phyloP scores from a whole-genome alignment of 2,113 vertebrate species.

The Suricata suricatta region DNA sequence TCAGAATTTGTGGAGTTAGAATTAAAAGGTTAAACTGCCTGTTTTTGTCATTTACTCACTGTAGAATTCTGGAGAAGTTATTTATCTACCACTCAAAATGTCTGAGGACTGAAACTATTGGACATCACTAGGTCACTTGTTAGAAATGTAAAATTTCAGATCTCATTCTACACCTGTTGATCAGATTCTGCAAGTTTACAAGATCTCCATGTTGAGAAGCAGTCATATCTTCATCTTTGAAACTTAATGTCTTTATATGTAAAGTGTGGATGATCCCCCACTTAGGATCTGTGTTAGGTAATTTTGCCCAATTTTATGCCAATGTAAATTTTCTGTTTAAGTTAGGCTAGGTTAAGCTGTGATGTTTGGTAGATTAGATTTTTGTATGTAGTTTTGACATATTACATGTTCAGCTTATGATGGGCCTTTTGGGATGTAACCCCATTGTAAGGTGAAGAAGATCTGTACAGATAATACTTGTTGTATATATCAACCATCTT shows the following conservation, averaged over 20 bases:
- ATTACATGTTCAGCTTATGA: background rate
- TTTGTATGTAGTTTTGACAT: background rate
- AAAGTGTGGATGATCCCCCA: background rate
- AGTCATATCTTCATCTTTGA: background rate
- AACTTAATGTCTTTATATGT: background rate
- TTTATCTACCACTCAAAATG: background rate
- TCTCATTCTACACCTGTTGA: background rate
- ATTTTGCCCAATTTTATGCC: background rate
- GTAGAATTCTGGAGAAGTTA: conserved; percentile 6
- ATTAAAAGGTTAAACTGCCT: background rate
- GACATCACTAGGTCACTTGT: background rate
- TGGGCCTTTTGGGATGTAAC: background rate
- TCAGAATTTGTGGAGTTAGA: conserved; percentile 1
- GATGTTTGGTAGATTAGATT: background rate
- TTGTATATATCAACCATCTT: background rate
- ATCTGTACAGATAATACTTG: background rate
- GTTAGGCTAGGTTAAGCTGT: background rate
- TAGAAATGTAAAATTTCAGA: conserved; percentile 31
- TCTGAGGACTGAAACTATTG: background rate
- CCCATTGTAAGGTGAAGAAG: background rate
- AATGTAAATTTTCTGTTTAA: background rate
- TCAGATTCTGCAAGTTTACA: background rate
- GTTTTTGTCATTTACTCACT: background rate
- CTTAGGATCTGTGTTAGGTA: background rate
- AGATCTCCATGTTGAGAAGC: background rate